A percentile compares a stretch with the other conserved stretches of the same genome.
These are phyloP conservation scores for Tetropium fuscum DNA, from an alignment of 2,888 invertebrate genomes.

Conservation along the genomic window DNA sequence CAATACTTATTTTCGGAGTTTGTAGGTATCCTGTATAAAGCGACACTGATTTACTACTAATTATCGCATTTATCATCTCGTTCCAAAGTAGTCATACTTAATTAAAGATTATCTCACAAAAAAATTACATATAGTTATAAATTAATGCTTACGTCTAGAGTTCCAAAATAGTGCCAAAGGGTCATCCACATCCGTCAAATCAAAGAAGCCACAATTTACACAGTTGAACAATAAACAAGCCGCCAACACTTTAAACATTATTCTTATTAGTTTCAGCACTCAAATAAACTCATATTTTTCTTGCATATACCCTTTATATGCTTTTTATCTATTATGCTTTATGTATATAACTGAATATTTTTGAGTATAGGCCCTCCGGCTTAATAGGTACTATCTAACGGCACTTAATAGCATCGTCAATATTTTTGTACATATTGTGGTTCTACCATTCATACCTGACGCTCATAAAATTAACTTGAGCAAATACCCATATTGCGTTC, in stretches of 20 bases:
- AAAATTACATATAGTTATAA: no score
- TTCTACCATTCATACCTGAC: not conserved
- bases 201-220: constrained; percentile 50
- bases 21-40: no score
- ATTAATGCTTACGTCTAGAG: constrained; percentile 5
- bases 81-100: no score
- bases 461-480: constrained; percentile 6
- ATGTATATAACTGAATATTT: constrained; percentile 43
- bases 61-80: no score
- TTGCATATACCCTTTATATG: constrained; percentile 32
- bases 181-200: constrained; percentile 56
- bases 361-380: constrained; percentile 15
- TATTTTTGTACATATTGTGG: constrained; percentile 2
- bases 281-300: not conserved
- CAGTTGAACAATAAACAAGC: constrained; percentile 2
- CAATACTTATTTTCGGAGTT: no score
- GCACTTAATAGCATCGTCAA: constrained; percentile 7
- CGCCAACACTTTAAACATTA: constrained; percentile 9
- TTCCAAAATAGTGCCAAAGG: constrained; percentile 52
- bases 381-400: no score
- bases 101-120: no score
- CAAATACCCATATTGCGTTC: no score
- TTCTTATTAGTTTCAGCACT: not conserved
- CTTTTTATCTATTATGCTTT: constrained; percentile 19
- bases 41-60: no score